Percentiles rank a stretch among this genome's conserved stretches.
phyloP scores from a whole-genome alignment of 2,888 invertebrate genomes.

The Pammene fasciana region DNA sequence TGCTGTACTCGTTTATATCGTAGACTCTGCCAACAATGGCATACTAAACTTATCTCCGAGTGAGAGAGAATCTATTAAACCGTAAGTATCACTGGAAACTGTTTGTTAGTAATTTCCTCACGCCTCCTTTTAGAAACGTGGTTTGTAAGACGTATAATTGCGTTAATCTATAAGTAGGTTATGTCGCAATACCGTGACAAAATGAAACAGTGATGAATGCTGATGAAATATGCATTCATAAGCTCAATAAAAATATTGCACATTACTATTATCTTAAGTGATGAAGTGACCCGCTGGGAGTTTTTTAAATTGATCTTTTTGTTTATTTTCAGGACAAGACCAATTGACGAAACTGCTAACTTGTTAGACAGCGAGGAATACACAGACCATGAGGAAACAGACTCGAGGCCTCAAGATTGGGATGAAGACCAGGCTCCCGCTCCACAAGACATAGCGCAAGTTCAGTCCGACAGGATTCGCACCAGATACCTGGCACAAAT shows the following conservation, averaged over 20 bases:
- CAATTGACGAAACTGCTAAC: constrained; percentile 68
- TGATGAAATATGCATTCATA: too few relatives aligned
- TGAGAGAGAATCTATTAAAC: constrained; percentile 77
- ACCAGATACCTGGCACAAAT: constrained; percentile 78
- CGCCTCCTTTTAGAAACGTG: too few relatives aligned
- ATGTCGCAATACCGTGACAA: too few relatives aligned
- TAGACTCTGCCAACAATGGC: constrained; percentile 87
- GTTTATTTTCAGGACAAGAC: constrained; percentile 16
- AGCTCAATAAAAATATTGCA: too few relatives aligned
- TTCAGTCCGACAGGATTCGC: constrained; percentile 76
- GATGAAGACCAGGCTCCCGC: constrained; percentile 48
- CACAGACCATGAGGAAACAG: constrained; percentile 69
- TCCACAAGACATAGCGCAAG: constrained; percentile 57
- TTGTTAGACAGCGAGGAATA: constrained; percentile 68
- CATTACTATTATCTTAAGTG: too few relatives aligned
- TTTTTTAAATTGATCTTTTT: background rate
- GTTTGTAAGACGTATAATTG: too few relatives aligned
- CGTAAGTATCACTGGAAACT: constrained; percentile 58
- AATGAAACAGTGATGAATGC: too few relatives aligned
- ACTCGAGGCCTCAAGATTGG: constrained; percentile 54
- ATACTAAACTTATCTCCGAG: constrained; percentile 88
- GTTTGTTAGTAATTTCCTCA: background rate
- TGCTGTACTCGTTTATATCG: constrained; percentile 88
- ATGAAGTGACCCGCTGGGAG: too few relatives aligned
- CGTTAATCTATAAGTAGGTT: too few relatives aligned